phyloP scores from a whole-genome alignment of 92 coral and sea anemone species.

The Bergia sp. region DNA sequence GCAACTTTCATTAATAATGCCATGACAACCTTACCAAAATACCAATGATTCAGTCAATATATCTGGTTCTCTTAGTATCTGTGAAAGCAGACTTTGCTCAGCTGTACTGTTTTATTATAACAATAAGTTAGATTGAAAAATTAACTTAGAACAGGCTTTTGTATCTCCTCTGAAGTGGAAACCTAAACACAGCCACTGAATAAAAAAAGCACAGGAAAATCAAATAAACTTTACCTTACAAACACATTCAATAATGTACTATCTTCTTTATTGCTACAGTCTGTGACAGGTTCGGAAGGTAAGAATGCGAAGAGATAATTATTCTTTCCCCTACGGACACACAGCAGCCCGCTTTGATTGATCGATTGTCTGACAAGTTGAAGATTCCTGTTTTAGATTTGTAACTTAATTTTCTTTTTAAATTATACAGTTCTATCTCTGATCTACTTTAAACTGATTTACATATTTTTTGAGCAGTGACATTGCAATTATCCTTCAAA shows the following conservation, averaged over 20 bases:
- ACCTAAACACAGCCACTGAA: neutral
- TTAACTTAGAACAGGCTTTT: neutral
- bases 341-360: neutral
- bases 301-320: neutral
- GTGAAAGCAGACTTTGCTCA: neutral
- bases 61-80: neutral
- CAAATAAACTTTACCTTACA: neutral
- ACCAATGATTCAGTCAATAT: neutral
- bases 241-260: neutral
- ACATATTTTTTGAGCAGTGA: neutral
- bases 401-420: neutral
- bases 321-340: neutral
- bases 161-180: neutral
- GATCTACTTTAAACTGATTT: neutral
- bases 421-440: neutral
- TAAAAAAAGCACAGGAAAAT: neutral
- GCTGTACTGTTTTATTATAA: neutral
- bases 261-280: neutral
- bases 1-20: too few species aligned
- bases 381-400: neutral
- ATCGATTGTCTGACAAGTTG: neutral
- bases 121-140: neutral
- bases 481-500: neutral
- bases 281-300: neutral
- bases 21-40: too few species aligned